Evolutionary conservation across 2,888 invertebrate genomes (phyloP), one percentile per base, ranked within the genome.

Genomic region (Drosophila flavopinicola): DNA sequence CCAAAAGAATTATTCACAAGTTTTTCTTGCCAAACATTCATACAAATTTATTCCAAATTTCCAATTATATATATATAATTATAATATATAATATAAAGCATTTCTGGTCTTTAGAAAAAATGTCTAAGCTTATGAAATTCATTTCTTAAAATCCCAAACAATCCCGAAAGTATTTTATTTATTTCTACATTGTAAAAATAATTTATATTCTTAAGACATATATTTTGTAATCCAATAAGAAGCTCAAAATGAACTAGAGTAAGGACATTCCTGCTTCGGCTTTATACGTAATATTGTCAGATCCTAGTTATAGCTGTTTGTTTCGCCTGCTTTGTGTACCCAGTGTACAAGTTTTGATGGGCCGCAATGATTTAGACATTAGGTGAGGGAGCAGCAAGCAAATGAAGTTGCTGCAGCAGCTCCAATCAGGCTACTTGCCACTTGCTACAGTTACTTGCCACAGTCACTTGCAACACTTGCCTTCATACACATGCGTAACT

Each of bases 281-380:
- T 25, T 11, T 17, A 0, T 1, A 1, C n/a, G 17, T 2, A 4
- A 10, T 9, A 9, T 17, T 35, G 9, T 10, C 38, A 17, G n/a
- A 11, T 23, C 13, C 42, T 51, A 42, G 45, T 58, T 67, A 58
- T 51, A 41, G 35, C 47, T 47, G 33, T 30, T 67, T 52, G 42
- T 67, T 51, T 42, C 39, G 20, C 35, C 37, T 35, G 25, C 48
- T 53, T 53, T 61, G 57, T 53, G 23, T 15, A 30, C 23, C 41
- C 24, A 41, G 38, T n/a, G n/a, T n/a, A 54, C 54, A 71, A 70
- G 51, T 65, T 77, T 63, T 61, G 48, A 60, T 60, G 57, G 51
- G 44, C 44, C 45, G 53, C 67, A 68, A 78, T 78, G 54, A 75
- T 78, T 75, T 51, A 42, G 65, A 61, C 67, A 78, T 78, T 78